Evolutionary conservation across 2,113 vertebrate species (phyloP), one percentile per base, ranked within the genome.

Genomic region (Gobius niger): DNA sequence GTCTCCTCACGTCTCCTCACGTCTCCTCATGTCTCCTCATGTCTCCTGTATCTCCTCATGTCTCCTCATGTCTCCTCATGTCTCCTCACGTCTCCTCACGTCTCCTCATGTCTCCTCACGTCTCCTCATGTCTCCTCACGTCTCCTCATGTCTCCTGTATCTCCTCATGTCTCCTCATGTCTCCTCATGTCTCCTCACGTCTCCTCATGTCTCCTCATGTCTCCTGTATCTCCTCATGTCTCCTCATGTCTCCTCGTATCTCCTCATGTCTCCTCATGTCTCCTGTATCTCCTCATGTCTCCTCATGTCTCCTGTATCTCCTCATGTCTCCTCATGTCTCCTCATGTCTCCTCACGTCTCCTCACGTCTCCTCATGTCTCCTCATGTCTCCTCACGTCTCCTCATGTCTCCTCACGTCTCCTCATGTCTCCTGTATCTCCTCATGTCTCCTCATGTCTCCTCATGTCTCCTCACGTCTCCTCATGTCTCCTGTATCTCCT

Each of bases 331-430:
- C 24, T 34, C 3, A 34, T 34, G 8, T 49, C 14, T 49, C 1
- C 7, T 65, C n/a, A 14, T 16, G 3, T 0, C 2, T 34, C 14
- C 16, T 34, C 82, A 98, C n/a, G n/a, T n/a, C n/a, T n/a, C n/a
- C n/a, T n/a, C n/a, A n/a, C n/a, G 24, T 34, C 24, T 34, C 24
- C 24, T 34, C 3, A 34, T 34, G 8, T 49, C 14, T 49, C 1
- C 7, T 65, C n/a, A 14, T 16, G 3, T 0, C 2, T 34, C 14
- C 16, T 34, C 82, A 98, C n/a, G n/a, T n/a, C n/a, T n/a, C n/a
- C n/a, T n/a, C n/a, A n/a, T n/a, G n/a, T n/a, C n/a, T n/a, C n/a
- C n/a, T n/a, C n/a, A n/a, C n/a, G 24, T 34, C 24, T 34, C 24
- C 24, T 34, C 3, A 34, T 34, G 8, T 49, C 14, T 49, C 1